These are phyloP conservation scores for Aldabrachelys gigantea DNA, from an alignment of 2,113 vertebrate genomes.

Conservation along the genomic window DNA sequence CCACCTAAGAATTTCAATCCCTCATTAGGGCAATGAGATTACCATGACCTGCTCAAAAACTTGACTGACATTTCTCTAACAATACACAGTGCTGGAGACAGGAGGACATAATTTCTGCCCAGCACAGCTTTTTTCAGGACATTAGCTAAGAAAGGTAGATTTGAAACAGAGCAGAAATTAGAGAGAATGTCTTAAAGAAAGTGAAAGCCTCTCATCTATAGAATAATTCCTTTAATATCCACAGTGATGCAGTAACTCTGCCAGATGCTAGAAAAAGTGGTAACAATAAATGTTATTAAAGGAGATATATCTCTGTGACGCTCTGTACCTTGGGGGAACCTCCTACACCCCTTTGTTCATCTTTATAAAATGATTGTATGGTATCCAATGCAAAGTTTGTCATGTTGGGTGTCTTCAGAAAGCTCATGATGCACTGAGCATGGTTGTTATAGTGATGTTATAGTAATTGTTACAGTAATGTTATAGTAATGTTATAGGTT, in stretches of 20 bases:
- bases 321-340: too few species aligned
- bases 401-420: too few species aligned
- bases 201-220: background rate
- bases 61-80: slow-evolving; percentile 48
- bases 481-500: too few species aligned
- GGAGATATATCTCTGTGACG: background rate
- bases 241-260: background rate
- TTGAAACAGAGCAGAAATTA: background rate
- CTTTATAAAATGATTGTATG: too few species aligned
- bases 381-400: too few species aligned
- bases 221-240: background rate
- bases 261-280: background rate
- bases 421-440: too few species aligned
- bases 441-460: too few species aligned
- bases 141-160: slow-evolving; percentile 1
- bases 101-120: background rate
- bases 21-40: slow-evolving; percentile 45
- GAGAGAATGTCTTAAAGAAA: background rate
- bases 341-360: too few species aligned
- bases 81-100: background rate
- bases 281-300: background rate
- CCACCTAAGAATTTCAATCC: background rate
- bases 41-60: slow-evolving; percentile 1
- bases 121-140: background rate
- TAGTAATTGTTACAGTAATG: too few species aligned